Conservation (phyloP, 2,797 vertebrate species). For the Hippoglossus hippoglossus region DNA sequence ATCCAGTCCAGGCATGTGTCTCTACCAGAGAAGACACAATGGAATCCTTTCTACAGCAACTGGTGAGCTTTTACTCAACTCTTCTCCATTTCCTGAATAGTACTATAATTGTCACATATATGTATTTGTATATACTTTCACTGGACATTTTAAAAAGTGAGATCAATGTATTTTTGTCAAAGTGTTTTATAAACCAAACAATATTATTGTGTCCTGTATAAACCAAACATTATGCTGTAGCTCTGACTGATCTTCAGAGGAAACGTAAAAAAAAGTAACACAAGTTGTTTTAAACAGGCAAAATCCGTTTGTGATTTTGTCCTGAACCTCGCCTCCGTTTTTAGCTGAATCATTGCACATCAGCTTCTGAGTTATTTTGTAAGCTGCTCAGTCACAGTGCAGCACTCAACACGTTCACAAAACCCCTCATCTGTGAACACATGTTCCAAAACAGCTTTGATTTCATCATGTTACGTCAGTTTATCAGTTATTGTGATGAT, state of each 20-base stretch:
- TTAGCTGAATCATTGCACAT: conserved; percentile 55
- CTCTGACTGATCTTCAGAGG: not conserved
- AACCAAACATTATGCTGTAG: not conserved
- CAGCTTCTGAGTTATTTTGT: not conserved
- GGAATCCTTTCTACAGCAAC: conserved; percentile 69
- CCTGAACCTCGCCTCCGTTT: not conserved
- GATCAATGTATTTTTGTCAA: not conserved
- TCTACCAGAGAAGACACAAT: conserved; percentile 54
- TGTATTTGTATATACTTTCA: not conserved
- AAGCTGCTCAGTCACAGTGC: not conserved
- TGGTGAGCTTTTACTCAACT: conserved; percentile 71
- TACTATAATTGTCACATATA: not conserved
- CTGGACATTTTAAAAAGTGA: not conserved
- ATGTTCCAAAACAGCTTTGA: not conserved
- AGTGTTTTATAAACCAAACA: not conserved
- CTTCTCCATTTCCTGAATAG: not conserved
- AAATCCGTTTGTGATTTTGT: conserved; percentile 2
- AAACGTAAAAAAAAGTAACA: not conserved
- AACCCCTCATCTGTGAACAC: not conserved
- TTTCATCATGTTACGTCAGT: not conserved
- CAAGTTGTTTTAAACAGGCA: not conserved
- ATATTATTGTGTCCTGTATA: not conserved
- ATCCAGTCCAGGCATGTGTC: not conserved
- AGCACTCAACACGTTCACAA: not conserved
- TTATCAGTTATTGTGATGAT: not conserved